These are phyloP conservation scores for Zenarchopterus dispar DNA, from an alignment of 2,797 vertebrate genomes.

Conservation along the genomic window DNA sequence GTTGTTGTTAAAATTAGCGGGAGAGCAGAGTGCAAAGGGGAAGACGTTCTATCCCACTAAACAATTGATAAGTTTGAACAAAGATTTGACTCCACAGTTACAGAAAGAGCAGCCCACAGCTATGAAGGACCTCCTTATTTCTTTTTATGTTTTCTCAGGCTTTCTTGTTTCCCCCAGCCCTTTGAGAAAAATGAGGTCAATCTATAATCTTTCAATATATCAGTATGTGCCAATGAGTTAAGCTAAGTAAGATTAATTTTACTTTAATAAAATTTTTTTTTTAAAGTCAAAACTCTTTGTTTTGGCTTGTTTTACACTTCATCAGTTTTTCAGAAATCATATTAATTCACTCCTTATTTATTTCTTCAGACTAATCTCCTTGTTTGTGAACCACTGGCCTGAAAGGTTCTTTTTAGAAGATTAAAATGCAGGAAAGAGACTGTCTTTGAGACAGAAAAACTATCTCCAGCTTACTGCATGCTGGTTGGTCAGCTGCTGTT, in stretches of 20 bases:
- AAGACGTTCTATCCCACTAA: not conserved
- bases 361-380: not conserved
- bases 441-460: not conserved
- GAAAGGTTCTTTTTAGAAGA: not conserved
- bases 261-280: not conserved
- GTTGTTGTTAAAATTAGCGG: constrained; percentile 34
- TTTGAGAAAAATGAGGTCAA: too few relatives aligned
- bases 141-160: not conserved
- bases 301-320: too few relatives aligned
- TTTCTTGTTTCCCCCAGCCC: too few relatives aligned
- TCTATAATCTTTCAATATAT: too few relatives aligned
- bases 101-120: not conserved
- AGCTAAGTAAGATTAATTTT: not conserved
- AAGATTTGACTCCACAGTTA: not conserved
- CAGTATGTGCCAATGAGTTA: too few relatives aligned
- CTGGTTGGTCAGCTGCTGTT: constrained; percentile 74
- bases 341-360: not conserved
- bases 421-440: not conserved
- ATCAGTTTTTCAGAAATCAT: not conserved
- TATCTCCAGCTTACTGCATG: constrained; percentile 11
- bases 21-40: not conserved
- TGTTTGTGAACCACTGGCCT: not conserved
- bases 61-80: not conserved
- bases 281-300: too few relatives aligned
- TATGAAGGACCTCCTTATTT: not conserved